phyloP scores from a whole-genome alignment of 2,113 vertebrate genomes.

The Alaudala cheleensis region DNA sequence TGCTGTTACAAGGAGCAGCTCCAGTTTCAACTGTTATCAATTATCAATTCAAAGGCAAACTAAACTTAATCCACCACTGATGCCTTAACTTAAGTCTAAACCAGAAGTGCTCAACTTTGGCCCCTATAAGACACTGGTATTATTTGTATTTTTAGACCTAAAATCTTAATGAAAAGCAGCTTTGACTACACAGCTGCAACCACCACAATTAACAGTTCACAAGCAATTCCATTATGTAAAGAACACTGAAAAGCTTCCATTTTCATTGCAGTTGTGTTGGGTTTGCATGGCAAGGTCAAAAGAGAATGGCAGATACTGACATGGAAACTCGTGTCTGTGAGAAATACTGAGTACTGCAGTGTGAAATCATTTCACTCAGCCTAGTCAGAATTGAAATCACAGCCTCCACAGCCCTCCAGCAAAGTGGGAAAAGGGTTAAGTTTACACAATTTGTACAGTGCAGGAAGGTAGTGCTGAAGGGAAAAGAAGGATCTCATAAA shows the following conservation, averaged over 20 bases:
- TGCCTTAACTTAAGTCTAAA: background rate
- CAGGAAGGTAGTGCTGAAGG: slow-evolving; percentile 2
- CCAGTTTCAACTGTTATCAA: background rate
- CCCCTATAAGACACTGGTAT: background rate
- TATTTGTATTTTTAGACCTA: background rate
- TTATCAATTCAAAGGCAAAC: background rate
- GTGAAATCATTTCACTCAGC: background rate
- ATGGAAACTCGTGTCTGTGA: background rate
- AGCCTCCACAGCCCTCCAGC: slow-evolving; percentile 8
- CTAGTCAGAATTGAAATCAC: background rate
- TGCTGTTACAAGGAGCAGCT: background rate
- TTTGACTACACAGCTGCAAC: background rate
- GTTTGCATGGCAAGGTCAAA: background rate
- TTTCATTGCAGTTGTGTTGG: background rate
- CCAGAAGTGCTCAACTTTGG: background rate
- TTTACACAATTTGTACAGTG: background rate
- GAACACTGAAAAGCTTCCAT: background rate
- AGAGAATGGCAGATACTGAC: background rate
- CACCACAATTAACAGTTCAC: background rate
- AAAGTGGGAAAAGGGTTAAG: slow-evolving; percentile 36
- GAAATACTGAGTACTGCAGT: background rate
- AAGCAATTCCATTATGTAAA: background rate
- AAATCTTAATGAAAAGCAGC: background rate
- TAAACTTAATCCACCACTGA: background rate
- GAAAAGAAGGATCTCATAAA: background rate